phyloP scores from a whole-genome alignment of 2,797 vertebrate genomes.

The Hylomyscus alleni region DNA sequence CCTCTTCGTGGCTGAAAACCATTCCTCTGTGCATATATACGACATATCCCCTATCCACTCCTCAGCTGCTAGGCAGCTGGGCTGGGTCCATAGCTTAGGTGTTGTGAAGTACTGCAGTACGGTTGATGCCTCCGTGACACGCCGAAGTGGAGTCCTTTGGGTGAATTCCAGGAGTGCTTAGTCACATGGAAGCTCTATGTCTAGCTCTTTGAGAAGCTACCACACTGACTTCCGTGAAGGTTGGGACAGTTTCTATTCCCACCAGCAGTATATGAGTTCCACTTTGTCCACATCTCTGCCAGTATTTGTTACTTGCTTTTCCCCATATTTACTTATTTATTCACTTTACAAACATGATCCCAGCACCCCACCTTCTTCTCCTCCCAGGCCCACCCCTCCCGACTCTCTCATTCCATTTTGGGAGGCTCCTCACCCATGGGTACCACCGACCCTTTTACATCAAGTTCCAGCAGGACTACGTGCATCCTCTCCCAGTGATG shows the following conservation, averaged over 20 bases:
- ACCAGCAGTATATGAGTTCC: neutral
- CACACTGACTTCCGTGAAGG: neutral
- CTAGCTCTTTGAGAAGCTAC: neutral
- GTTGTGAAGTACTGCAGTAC: neutral
- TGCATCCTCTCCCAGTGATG: neutral
- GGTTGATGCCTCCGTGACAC: fast-evolving
- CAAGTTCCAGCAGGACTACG: neutral
- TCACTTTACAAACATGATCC: neutral
- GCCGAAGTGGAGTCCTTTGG: neutral
- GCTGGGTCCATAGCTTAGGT: neutral
- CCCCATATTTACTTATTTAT: neutral
- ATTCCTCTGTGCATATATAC: too few relatives aligned
- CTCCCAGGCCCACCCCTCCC: neutral
- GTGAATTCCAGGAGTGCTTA: neutral
- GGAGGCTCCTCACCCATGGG: neutral
- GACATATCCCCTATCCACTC: too few relatives aligned
- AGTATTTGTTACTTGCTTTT: neutral
- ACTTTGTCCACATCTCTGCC: neutral
- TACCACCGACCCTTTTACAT: neutral
- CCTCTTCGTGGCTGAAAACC: neutral
- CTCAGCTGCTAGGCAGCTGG: too few relatives aligned
- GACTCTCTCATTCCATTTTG: neutral
- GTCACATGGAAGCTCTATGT: neutral
- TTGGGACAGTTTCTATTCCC: neutral
- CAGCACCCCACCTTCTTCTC: neutral